Base-by-base conservation (phyloP, 2,113 vertebrate species). In the Toxotes jaculatrix region DNA sequence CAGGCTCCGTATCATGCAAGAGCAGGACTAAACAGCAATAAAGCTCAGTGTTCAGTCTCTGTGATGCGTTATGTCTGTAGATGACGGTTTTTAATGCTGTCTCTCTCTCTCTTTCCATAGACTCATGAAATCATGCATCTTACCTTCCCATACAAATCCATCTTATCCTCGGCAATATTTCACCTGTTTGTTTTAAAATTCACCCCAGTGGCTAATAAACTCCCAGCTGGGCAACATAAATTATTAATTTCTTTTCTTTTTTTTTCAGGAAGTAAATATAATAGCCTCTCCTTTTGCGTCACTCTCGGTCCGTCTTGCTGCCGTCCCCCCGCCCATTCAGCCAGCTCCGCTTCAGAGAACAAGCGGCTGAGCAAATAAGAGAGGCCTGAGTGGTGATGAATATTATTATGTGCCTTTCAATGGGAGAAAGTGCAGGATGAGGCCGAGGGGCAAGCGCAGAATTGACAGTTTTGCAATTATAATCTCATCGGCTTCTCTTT, bases 141-240 rank as follows among this genome's bases (percentile, higher is more conserved):
- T 96, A 97, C 96, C 96, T 97, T 97, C 45, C 96, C 96, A 61
- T 97, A 97, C 69, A 97, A 90, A 71, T 97, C 97, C 96, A 97
- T 97, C 59, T 66, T 53, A 4, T 47, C 43, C 51, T 62, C 40
- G 16, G 42, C 27, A 47, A 38, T 71, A 63, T n/a, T 36, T 0
- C 34, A 36, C 40, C 17, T 51, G 1, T 42, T 53, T 56, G 6
- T 53, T 55, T 70, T 51, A 19, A 16, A 32, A 31, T 32, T 49
- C 36, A 38, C 63, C 49, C 49, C 70, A 23, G 43, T 7, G 16
- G 19, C 63, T 45, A 31, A 69, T 59, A 60, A 66, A 79, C 53
- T 82, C 75, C 55, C 56, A 67, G 43, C 60, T 78, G 57, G 23
- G 0, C 12, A 59, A 57, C 64, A 78, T n/a, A n/a, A n/a, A n/a